Evolutionary conservation across 2,113 vertebrate species (phyloP).

Genomic region (Arvicanthis niloticus): DNA sequence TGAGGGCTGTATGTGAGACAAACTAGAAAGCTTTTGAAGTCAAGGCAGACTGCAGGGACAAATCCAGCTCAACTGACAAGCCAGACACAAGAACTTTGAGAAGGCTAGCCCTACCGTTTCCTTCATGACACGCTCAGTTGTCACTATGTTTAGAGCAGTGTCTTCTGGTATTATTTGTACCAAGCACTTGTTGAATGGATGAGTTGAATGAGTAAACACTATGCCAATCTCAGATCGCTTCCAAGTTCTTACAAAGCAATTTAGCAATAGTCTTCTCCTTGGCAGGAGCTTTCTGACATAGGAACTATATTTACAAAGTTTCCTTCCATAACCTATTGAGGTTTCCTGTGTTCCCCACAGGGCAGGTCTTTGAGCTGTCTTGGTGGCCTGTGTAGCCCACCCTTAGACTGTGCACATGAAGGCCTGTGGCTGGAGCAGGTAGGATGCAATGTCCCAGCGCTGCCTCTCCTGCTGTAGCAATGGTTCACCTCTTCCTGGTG

Average conservation of each 20-base stretch:
- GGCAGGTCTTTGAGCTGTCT: background rate
- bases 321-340: background rate
- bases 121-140: background rate
- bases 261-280: background rate
- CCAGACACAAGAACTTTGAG: background rate
- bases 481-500: background rate
- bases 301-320: background rate
- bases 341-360: background rate
- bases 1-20: background rate
- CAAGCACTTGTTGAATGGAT: conserved; percentile 32
- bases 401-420: background rate
- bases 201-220: background rate
- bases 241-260: background rate
- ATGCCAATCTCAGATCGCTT: background rate
- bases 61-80: background rate
- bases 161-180: background rate
- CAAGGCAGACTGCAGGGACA: background rate
- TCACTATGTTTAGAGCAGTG: background rate
- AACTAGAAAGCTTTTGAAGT: background rate
- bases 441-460: background rate
- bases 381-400: background rate
- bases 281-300: background rate
- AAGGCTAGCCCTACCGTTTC: background rate
- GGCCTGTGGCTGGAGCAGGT: background rate
- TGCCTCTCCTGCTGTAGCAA: background rate